Base-by-base conservation (phyloP, 2,113 vertebrate species). In the Sciurus niger region DNA sequence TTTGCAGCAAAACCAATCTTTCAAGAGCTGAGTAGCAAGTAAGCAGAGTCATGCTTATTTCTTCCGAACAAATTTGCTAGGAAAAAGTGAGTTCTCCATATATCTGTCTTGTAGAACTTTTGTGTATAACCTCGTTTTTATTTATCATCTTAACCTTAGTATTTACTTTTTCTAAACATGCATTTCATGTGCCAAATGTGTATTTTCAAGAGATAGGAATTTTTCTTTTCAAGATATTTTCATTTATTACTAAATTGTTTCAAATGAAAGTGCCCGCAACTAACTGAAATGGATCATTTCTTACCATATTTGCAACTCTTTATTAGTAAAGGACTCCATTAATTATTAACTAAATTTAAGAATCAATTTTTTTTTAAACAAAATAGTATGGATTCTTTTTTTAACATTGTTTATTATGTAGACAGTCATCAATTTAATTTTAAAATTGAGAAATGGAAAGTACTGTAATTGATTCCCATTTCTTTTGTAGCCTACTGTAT, bases 401-500 rank as follows among this genome's bases (percentile, higher is more conserved):
- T 58, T 11, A 37, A 24, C 4, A 0, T 84, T 90, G 1, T 17
- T 68, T 22, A 60, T 67, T 68, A 6, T 67, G 37, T 6, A 73
- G 65, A 30, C 0, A 76, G 3, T 51, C n/a, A 2, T 2, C 28
- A 80, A 9, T 46, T 60, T 84, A 93, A 73, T 70, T 11, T n/a
- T 84, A 40, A 4, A 74, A 46, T 6, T 14, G 2, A 20, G 77
- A 55, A 83, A 3, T 37, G 84, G 34, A 30, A 55, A 84, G 0
- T 80, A 10, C 34, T 37, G 8, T 84, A 14, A 67, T 34, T 25
- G 25, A 70, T 93, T 94, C 6, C 92, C 20, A 46, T 3, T 89
- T 91, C 46, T 96, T 96, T 72, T 93, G 30, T 93, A 99, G 99
- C 99, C 99, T 95, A 99, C 99, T 0, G 99, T 99, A 89, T 99